These are phyloP conservation scores for Epinephelus coioides DNA, from an alignment of 2,797 vertebrate genomes.

Conservation along the genomic window DNA sequence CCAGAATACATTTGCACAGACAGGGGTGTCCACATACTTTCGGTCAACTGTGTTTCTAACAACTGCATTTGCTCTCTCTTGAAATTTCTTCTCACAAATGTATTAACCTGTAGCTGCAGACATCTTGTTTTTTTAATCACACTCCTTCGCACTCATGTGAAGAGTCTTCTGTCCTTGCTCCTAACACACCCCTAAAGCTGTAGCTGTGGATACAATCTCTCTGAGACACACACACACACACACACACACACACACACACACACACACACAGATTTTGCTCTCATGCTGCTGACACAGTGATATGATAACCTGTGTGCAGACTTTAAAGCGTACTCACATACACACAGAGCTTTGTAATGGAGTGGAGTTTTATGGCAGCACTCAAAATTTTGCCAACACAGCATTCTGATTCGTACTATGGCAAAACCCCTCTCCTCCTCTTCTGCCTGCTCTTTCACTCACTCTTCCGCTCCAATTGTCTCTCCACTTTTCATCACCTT, in stretches of 20 bases:
- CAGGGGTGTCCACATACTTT: background rate
- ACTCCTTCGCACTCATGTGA: background rate
- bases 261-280: background rate
- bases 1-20: no score
- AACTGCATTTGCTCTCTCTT: background rate
- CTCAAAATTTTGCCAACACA: conserved; percentile 72
- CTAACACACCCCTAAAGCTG: conserved; percentile 6
- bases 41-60: background rate
- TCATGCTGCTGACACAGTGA: conserved; percentile 73
- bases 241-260: conserved; percentile 5
- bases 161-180: conserved; percentile 26
- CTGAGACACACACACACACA: conserved; percentile 2
- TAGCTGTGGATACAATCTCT: conserved; percentile 1
- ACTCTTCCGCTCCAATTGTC: conserved; percentile 41
- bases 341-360: conserved; percentile 47
- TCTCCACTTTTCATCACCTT: conserved; percentile 48
- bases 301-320: conserved; percentile 66
- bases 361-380: conserved; percentile 73
- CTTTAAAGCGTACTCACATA: conserved; percentile 26
- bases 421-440: conserved; percentile 14
- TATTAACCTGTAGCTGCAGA: background rate
- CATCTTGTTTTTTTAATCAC: background rate
- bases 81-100: no score
- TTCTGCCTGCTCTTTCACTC: conserved; percentile 2
- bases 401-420: conserved; percentile 44